These are phyloP conservation scores for Sepioteuthis lessoniana DNA, from an alignment of 2,888 invertebrate species.

Conservation along the genomic window DNA sequence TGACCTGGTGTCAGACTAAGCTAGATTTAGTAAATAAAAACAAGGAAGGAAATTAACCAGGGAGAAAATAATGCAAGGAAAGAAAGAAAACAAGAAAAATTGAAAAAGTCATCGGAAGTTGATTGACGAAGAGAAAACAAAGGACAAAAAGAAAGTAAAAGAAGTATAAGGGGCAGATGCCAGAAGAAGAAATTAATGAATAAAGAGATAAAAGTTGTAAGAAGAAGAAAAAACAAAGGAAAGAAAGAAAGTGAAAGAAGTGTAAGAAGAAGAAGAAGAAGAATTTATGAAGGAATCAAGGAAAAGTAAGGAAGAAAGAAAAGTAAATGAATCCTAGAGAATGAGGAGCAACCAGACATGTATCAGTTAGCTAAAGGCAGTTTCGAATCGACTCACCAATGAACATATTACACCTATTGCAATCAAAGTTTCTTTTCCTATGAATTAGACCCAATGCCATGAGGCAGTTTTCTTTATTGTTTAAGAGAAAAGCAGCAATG, in stretches of 20 bases:
- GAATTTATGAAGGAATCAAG: not conserved
- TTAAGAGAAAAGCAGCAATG: slow-evolving; percentile 15
- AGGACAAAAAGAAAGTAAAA: not conserved
- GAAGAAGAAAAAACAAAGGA: too few species aligned
- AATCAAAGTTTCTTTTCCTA: not conserved
- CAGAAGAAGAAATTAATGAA: not conserved
- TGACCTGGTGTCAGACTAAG: too few species aligned
- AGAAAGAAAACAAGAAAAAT: not conserved
- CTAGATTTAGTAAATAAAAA: too few species aligned
- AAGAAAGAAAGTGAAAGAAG: not conserved
- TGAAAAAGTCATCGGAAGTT: not conserved
- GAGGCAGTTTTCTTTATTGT: not conserved
- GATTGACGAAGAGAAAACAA: not conserved
- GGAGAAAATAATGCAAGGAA: not conserved
- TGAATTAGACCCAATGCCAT: not conserved
- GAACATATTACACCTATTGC: not conserved
- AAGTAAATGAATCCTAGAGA: not conserved
- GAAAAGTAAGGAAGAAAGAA: not conserved
- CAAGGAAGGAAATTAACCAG: too few species aligned
- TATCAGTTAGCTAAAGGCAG: not conserved
- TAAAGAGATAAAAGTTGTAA: not conserved
- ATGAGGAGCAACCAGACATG: not conserved
- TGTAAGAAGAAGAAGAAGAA: not conserved
- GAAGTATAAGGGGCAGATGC: not conserved
- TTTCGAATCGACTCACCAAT: not conserved